phyloP scores from a whole-genome alignment of 2,113 vertebrate species.

The Pelmatolapia mariae region DNA sequence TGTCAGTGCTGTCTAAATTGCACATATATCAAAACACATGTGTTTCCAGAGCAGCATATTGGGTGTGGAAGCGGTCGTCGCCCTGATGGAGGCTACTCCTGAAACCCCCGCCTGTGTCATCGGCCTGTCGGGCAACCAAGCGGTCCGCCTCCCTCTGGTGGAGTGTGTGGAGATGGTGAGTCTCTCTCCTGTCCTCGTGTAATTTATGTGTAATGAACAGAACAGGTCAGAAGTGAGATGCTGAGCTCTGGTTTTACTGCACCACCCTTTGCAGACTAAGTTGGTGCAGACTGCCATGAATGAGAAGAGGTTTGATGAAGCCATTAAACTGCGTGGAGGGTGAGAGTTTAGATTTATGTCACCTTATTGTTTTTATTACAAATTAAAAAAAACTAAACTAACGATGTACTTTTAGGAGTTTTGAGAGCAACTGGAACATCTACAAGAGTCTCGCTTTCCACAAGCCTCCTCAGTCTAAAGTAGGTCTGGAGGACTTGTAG shows the following conservation, averaged over 20 bases:
- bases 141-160: slow-evolving; percentile 88
- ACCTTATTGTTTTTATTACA: neutral
- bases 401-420: slow-evolving; percentile 77
- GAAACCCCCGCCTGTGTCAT: slow-evolving; percentile 89
- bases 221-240: neutral
- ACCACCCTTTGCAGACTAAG: slow-evolving; percentile 69
- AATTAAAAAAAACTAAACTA: neutral
- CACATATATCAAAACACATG: neutral
- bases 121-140: slow-evolving; percentile 87
- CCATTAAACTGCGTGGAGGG: slow-evolving; percentile 89
- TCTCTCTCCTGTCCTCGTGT: neutral
- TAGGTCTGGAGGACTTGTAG: neutral
- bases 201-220: neutral
- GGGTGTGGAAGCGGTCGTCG: slow-evolving; percentile 91
- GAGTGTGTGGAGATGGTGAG: slow-evolving; percentile 93
- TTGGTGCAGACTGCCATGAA: slow-evolving; percentile 94
- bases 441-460: slow-evolving; percentile 87
- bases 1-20: neutral
- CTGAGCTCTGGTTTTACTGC: neutral
- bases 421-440: slow-evolving; percentile 95
- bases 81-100: slow-evolving; percentile 83
- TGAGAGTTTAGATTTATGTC: slow-evolving; percentile 40
- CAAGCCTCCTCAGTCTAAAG: slow-evolving; percentile 75
- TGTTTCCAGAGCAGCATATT: slow-evolving; percentile 85
- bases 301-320: slow-evolving; percentile 86